A percentile compares a stretch with the other conserved stretches of the same genome.
phyloP scores from a whole-genome alignment of 2,113 vertebrate species.

The Stictonetta naevosa region DNA sequence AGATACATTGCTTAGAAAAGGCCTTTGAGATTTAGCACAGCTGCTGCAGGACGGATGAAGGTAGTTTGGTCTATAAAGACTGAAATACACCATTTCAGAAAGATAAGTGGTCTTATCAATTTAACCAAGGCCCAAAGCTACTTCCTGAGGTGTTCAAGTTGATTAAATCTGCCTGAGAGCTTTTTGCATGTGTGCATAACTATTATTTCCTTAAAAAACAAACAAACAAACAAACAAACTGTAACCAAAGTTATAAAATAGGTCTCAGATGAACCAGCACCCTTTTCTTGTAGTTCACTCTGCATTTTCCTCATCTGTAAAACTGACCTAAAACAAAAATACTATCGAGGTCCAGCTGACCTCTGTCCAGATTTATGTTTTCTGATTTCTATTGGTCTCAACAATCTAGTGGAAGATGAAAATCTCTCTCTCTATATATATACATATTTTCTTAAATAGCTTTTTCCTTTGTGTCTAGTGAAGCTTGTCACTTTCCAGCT shows the following conservation, averaged over 20 bases:
- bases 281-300: background rate
- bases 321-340: background rate
- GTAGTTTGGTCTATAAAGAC: background rate
- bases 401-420: background rate
- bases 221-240: too few species aligned
- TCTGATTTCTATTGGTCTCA: background rate
- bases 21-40: background rate
- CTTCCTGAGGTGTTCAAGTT: background rate
- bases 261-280: background rate
- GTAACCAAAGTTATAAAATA: background rate
- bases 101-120: background rate
- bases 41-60: background rate
- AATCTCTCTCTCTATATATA: background rate
- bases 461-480: background rate
- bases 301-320: background rate
- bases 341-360: background rate
- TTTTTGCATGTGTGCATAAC: background rate
- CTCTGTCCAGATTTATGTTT: background rate
- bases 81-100: background rate
- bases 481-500: background rate
- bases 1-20: background rate
- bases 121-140: background rate
- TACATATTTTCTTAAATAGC: background rate
- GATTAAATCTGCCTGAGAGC: slow-evolving; percentile 9
- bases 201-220: background rate